Evolutionary conservation across 2,113 vertebrate species (phyloP), one percentile per base, ranked within the genome.

Genomic region (Tricholaema leucomelas): DNA sequence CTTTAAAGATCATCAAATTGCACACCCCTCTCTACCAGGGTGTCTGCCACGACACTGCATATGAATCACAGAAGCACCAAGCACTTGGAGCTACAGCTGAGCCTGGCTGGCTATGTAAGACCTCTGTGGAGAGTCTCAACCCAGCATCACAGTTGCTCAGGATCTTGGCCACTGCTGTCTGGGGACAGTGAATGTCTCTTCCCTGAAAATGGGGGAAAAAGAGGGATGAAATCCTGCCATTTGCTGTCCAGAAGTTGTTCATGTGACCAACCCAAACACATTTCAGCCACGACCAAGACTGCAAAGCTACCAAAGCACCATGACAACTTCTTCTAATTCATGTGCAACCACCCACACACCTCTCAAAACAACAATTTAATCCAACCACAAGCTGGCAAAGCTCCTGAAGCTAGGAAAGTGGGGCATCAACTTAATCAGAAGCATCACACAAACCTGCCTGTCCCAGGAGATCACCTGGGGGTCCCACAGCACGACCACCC

Each of bases 191-290:
- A 54, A 55, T 0, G 0, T 8, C 44, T 59, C 56, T 44, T 24
- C 21, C 44, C 38, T 3, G 1, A 16, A 25, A 10, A 3, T 0
- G 11, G 48, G 31, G 19, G 15, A 48, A 63, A 46, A 18, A 50
- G 61, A 64, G 20, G 21, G 58, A 17, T 36, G 48, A 55, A 69
- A 67, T 14, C 8, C 60, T 21, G 18, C 6, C 8, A 8, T 2
- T 58, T 60, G 13, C 58, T 56, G 42, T 70, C 25, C 31, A 31
- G 33, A 33, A 5, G 54, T 59, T 77, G 8, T 1, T 0, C 11
- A 28, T 25, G 7, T 0, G 1, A 80, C 63, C 40, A 11, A 4
- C 6, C 1, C 66, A 7, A 60, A 27, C 60, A 16, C 4, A 0
- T 33, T 36, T 35, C 66, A 85, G 44, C 46, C 1, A 0, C 5